A percentile compares a stretch with the other conserved stretches of the same genome.
These are phyloP conservation scores for Fistularia commersonii DNA, from an alignment of 2,797 vertebrate genomes.

Conservation along the genomic window DNA sequence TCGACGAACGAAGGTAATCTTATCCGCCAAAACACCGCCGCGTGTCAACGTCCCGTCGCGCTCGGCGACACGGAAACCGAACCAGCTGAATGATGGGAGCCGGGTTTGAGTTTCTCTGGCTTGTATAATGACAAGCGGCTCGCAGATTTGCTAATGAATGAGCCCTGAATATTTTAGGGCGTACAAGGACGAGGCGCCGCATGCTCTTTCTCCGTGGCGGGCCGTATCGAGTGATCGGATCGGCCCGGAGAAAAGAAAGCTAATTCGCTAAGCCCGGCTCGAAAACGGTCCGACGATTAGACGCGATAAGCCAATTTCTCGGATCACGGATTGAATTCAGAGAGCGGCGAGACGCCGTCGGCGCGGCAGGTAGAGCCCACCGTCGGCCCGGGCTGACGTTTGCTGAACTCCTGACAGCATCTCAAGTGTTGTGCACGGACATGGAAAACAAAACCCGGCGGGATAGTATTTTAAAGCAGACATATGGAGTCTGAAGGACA, in stretches of 20 bases:
- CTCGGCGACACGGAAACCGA: slow-evolving; percentile 58
- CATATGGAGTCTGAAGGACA: slow-evolving; percentile 16
- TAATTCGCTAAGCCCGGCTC: slow-evolving; percentile 57
- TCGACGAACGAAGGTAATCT: slow-evolving; percentile 40
- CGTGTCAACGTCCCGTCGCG: slow-evolving; percentile 35
- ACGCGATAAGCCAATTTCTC: slow-evolving; percentile 45
- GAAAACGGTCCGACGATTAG: slow-evolving; percentile 39
- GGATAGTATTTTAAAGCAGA: no score
- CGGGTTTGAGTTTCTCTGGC: slow-evolving; percentile 48
- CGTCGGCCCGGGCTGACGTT: slow-evolving; percentile 8
- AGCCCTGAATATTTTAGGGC: slow-evolving; percentile 64
- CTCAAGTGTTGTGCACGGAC: slow-evolving; percentile 16
- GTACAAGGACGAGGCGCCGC: slow-evolving; percentile 55
- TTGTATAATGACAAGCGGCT: slow-evolving; percentile 53
- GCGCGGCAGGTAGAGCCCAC: slow-evolving; percentile 5
- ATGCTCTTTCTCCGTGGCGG: slow-evolving; percentile 46
- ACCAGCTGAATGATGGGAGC: slow-evolving; percentile 40
- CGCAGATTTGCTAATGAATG: slow-evolving; percentile 61
- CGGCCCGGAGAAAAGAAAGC: slow-evolving; percentile 58
- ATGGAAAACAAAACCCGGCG: slow-evolving; percentile 1
- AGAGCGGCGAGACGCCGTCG: slow-evolving; percentile 3
- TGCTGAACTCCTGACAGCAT: slow-evolving; percentile 36
- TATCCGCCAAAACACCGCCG: slow-evolving; percentile 27
- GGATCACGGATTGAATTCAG: slow-evolving; percentile 28
- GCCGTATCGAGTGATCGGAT: slow-evolving; percentile 58